Conservation (phyloP, 2,888 invertebrate species). For the Drosophila neonasuta region DNA sequence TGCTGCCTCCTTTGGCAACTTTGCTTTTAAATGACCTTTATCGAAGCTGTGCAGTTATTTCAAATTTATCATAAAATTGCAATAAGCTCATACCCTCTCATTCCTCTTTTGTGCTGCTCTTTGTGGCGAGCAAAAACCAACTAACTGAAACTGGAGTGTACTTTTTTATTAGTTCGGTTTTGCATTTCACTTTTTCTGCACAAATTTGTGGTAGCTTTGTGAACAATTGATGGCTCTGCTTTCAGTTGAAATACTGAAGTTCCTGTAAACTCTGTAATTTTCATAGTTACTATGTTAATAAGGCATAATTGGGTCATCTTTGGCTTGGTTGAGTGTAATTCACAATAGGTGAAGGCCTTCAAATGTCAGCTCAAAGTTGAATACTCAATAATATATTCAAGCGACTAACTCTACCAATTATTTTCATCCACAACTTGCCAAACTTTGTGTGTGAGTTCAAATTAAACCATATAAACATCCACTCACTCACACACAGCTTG, state of each 20-base stretch:
- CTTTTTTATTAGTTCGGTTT: constrained; percentile 19
- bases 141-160: constrained; percentile 4
- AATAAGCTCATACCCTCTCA: constrained; percentile 30
- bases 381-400: neutral
- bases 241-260: neutral
- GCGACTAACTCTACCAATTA: neutral
- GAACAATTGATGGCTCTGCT: neutral
- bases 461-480: constrained; percentile 22
- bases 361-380: neutral
- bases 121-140: constrained; percentile 11
- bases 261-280: neutral
- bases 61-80: constrained; percentile 58
- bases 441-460: constrained; percentile 5
- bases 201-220: constrained; percentile 3
- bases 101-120: constrained; percentile 3
- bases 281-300: neutral
- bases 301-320: neutral
- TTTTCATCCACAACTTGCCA: neutral
- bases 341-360: neutral
- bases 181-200: constrained; percentile 13
- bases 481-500: constrained; percentile 5
- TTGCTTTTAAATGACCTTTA: constrained; percentile 58
- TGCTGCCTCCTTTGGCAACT: constrained; percentile 29
- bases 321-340: neutral
- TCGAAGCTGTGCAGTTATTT: constrained; percentile 56